phyloP scores from a whole-genome alignment of 2,888 invertebrate genomes.

The Polydrusus tereticollis region DNA sequence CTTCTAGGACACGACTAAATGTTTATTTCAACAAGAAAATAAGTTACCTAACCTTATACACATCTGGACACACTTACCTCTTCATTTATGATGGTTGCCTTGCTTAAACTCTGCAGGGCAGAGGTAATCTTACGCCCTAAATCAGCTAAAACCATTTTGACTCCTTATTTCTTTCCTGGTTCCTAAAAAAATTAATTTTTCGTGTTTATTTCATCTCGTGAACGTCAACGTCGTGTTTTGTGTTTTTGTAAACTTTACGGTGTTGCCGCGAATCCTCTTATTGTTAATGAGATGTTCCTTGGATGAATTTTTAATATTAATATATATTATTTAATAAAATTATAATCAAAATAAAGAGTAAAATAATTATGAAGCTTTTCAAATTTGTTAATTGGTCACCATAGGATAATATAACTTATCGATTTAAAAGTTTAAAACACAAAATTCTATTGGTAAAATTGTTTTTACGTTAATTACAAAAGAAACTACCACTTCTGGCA shows the following conservation, averaged over 20 bases:
- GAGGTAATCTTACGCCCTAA: slow-evolving; percentile 99
- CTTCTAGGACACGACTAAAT: not conserved
- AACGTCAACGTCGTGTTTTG: slow-evolving; percentile 12
- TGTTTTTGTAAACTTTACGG: slow-evolving; percentile 14
- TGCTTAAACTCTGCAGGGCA: slow-evolving; percentile 96
- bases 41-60: slow-evolving; percentile 31
- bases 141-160: slow-evolving; percentile 98
- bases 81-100: slow-evolving; percentile 98
- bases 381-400: too few species aligned
- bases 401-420: too few species aligned
- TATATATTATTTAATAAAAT: too few species aligned
- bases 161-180: slow-evolving; percentile 23
- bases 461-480: not conserved
- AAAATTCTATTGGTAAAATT: not conserved
- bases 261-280: slow-evolving; percentile 6
- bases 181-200: slow-evolving; percentile 23
- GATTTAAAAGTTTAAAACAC: too few species aligned
- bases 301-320: too few species aligned
- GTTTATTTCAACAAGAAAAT: not conserved
- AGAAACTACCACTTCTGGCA: not conserved
- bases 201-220: slow-evolving; percentile 20
- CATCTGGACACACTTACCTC: slow-evolving; percentile 75
- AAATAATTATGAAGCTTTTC: too few species aligned
- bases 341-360: too few species aligned
- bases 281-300: too few species aligned